Percentiles rank a stretch among this genome's conserved stretches.
Conservation (phyloP, 2,888 invertebrate species). For the Uloborus plumipes region DNA sequence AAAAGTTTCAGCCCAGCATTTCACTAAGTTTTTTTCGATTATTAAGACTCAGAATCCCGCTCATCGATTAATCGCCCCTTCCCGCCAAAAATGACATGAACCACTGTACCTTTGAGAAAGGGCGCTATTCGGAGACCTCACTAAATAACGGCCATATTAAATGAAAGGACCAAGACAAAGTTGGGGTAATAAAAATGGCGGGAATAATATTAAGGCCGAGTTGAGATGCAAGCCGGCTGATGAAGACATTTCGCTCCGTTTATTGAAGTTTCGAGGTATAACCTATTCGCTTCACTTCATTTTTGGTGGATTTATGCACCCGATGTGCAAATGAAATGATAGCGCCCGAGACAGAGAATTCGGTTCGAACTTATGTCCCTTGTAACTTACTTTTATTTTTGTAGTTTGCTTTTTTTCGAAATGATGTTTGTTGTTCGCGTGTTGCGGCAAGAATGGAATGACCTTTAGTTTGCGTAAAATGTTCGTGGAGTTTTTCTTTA, state of each 20-base stretch:
- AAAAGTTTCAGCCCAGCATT: too few relatives aligned
- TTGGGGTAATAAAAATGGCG: conserved; percentile 58
- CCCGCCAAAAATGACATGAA: not conserved
- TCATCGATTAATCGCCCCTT: too few relatives aligned
- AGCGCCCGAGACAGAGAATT: too few relatives aligned
- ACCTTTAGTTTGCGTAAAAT: not conserved
- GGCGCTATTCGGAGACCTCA: conserved; percentile 4
- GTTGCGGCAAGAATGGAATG: not conserved
- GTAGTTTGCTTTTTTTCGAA: not conserved
- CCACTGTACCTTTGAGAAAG: not conserved
- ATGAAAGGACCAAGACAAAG: conserved; percentile 62
- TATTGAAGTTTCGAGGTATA: conserved; percentile 37
- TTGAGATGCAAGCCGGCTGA: conserved; percentile 48
- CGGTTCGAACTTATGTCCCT: not conserved
- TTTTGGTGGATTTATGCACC: conserved; percentile 35
- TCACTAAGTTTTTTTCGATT: not conserved
- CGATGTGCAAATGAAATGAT: conserved; percentile 51
- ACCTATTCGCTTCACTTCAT: conserved; percentile 39
- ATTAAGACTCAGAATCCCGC: too few relatives aligned
- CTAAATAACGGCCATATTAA: conserved; percentile 61
- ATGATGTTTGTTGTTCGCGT: conserved; percentile 30
- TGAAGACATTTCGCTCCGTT: conserved; percentile 39
- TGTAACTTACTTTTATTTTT: conserved; percentile 24
- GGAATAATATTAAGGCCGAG: conserved; percentile 54
- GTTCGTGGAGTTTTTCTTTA: too few relatives aligned